Percentiles rank a stretch among this genome's conserved stretches.
These are phyloP conservation scores for Allophyes oxyacanthae DNA, from an alignment of 2,888 invertebrate species.

Conservation along the genomic window DNA sequence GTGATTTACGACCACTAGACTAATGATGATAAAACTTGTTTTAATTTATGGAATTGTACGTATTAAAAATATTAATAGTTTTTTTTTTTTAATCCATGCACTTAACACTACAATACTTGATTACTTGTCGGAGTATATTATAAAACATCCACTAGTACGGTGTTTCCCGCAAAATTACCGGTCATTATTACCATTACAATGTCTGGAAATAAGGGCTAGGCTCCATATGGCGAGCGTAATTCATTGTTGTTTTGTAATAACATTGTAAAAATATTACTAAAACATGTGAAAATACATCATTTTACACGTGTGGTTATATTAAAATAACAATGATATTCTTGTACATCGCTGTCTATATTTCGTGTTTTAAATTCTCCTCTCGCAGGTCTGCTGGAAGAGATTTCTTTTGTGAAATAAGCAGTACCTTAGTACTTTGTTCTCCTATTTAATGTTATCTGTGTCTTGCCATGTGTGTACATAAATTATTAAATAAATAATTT, in stretches of 20 bases:
- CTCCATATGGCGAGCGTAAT: conserved; percentile 28
- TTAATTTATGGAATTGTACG: too few species aligned
- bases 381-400: too few species aligned
- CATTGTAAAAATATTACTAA: conserved; percentile 20
- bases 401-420: too few species aligned
- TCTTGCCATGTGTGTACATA: too few species aligned
- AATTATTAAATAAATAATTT: conserved; percentile 31
- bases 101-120: conserved; percentile 23
- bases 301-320: conserved; percentile 24
- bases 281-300: conserved; percentile 6
- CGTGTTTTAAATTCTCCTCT: too few species aligned
- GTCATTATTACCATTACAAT: conserved; percentile 40
- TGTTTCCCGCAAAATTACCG: conserved; percentile 46
- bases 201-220: conserved; percentile 20
- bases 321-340: conserved; percentile 35
- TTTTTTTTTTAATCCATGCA: background rate
- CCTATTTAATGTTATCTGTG: too few species aligned
- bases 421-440: too few species aligned
- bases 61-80: too few species aligned
- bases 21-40: too few species aligned
- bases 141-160: conserved; percentile 14
- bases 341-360: too few species aligned
- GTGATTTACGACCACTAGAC: too few species aligned
- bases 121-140: conserved; percentile 11
- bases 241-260: conserved; percentile 27